Percentiles rank a stretch among this genome's conserved stretches.
phyloP scores from a whole-genome alignment of 2,113 vertebrate species.

The Leptocoma aspasia region DNA sequence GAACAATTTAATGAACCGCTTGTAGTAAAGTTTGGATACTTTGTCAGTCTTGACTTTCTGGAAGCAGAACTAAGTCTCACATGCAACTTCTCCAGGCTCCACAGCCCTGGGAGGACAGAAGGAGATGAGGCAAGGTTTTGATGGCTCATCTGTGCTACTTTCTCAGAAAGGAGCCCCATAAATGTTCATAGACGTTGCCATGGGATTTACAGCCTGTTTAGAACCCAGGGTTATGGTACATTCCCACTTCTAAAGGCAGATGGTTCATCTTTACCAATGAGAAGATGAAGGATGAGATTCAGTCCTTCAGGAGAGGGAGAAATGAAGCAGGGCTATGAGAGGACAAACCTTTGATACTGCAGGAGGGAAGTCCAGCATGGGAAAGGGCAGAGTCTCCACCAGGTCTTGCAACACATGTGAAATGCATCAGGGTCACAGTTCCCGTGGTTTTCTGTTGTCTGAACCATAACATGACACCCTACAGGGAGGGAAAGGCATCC shows the following conservation, averaged over 20 bases:
- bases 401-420: conserved; percentile 26
- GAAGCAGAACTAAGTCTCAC: not conserved
- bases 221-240: not conserved
- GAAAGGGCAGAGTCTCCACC: conserved; percentile 16
- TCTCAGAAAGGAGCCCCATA: not conserved
- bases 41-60: not conserved
- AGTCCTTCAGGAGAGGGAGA: not conserved
- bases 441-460: not conserved
- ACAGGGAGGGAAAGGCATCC: conserved; percentile 15
- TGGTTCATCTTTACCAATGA: not conserved
- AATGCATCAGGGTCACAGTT: conserved; percentile 7
- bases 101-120: not conserved
- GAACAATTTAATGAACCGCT: not conserved
- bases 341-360: not conserved
- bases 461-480: conserved; percentile 11
- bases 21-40: not conserved
- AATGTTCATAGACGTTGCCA: not conserved
- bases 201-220: not conserved
- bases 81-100: not conserved
- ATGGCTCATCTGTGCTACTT: not conserved
- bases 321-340: not conserved
- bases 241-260: not conserved
- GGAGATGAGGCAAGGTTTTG: not conserved
- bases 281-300: not conserved
- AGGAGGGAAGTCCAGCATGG: not conserved